Percentiles rank a stretch among this genome's conserved stretches.
Evolutionary conservation across 2,113 vertebrate species (phyloP).

Genomic region (Cynocephalus volans): DNA sequence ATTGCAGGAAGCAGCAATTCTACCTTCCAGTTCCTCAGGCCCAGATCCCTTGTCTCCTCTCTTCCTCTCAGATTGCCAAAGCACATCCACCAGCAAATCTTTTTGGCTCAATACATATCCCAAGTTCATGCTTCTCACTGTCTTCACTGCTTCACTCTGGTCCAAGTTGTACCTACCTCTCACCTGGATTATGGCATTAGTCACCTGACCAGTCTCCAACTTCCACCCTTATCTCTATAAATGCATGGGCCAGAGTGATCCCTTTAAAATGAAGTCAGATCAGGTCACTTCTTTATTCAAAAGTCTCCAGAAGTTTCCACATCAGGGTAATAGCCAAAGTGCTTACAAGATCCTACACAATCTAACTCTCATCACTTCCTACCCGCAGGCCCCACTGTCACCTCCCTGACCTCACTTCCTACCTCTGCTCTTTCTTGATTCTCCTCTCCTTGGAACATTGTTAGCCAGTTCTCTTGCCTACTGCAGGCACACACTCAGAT

Average conservation of each 20-base stretch:
- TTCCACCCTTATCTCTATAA: background rate
- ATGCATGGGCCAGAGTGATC: background rate
- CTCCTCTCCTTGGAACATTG: background rate
- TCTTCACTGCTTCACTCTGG: background rate
- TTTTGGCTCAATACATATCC: background rate
- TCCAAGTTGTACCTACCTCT: background rate
- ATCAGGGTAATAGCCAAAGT: background rate
- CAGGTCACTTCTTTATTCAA: background rate
- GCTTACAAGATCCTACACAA: background rate
- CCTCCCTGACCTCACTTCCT: background rate
- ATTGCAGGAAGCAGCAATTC: background rate
- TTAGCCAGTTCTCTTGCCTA: background rate
- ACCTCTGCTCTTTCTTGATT: background rate
- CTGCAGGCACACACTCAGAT: background rate
- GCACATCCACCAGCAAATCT: background rate
- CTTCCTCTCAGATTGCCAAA: background rate
- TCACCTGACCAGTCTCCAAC: background rate
- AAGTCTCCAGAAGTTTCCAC: conserved; percentile 8
- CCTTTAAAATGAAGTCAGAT: background rate
- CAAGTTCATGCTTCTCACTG: background rate
- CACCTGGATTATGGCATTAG: background rate
- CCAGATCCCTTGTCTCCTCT: background rate
- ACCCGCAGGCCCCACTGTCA: no score
- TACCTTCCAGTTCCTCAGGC: background rate
- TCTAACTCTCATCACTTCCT: background rate